Evolutionary conservation across 2,113 vertebrate genomes (phyloP).

Genomic region (Neoarius graeffei): DNA sequence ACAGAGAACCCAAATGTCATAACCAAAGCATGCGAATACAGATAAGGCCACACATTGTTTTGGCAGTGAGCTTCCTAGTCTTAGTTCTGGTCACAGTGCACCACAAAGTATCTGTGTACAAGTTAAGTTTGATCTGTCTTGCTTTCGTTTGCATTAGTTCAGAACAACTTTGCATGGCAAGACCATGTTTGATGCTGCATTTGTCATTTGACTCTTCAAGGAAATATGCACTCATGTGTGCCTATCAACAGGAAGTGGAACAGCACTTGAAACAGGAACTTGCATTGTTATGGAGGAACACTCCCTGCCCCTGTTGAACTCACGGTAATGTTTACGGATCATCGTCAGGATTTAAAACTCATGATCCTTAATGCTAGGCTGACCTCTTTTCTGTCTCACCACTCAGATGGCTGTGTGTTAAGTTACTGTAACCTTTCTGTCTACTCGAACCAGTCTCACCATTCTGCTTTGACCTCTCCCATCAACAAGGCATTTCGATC

Average conservation of each 20-base stretch:
- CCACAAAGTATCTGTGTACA: background rate
- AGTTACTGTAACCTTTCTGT: background rate
- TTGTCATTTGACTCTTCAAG: conserved; percentile 45
- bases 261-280: conserved; percentile 5
- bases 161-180: conserved; percentile 20
- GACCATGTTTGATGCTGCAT: conserved; percentile 21
- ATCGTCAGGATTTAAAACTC: background rate
- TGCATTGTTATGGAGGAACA: background rate
- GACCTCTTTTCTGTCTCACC: background rate
- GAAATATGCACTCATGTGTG: background rate
- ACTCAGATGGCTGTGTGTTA: background rate
- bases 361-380: background rate
- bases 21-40: background rate
- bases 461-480: background rate
- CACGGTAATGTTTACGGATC: background rate
- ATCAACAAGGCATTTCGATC: no score
- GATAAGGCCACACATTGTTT: background rate
- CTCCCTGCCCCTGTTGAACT: background rate
- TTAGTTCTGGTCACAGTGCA: conserved; percentile 1
- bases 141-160: conserved; percentile 29
- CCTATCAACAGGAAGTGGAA: conserved; percentile 20
- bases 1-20: background rate
- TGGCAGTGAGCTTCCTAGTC: background rate
- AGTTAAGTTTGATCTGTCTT: background rate
- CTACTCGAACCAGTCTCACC: background rate